These are phyloP conservation scores for Scleropages formosus DNA, from an alignment of 2,797 vertebrate genomes.

Conservation along the genomic window DNA sequence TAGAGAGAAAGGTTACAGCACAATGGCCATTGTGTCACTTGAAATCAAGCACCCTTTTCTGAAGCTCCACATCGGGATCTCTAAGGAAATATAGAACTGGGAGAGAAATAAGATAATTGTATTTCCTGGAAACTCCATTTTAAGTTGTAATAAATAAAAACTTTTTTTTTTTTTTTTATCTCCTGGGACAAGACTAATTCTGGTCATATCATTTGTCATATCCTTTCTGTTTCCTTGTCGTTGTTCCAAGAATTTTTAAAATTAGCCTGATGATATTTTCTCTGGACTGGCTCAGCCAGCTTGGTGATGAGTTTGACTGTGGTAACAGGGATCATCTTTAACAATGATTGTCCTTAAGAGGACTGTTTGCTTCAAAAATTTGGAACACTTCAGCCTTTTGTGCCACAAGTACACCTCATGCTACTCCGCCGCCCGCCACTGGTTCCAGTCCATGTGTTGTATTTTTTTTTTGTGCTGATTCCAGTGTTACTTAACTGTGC, in stretches of 20 bases:
- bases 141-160: constrained; percentile 9
- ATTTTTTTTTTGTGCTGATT: no score
- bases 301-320: constrained; percentile 2
- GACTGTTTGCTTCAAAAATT: no score
- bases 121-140: constrained; percentile 16
- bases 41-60: constrained; percentile 1
- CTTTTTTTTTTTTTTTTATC: constrained; percentile 13
- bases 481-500: neutral
- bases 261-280: constrained; percentile 2
- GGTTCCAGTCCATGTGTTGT: neutral
- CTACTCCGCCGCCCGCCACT: no score
- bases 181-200: constrained; percentile 1
- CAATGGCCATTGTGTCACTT: constrained; percentile 29
- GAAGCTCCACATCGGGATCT: constrained; percentile 21
- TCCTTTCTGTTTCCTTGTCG: neutral
- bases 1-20: constrained; percentile 29
- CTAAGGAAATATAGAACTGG: constrained; percentile 1
- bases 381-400: no score
- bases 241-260: neutral
- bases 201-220: neutral
- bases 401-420: no score
- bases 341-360: neutral
- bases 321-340: neutral
- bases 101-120: constrained; percentile 36
- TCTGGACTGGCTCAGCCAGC: neutral